Conservation (phyloP, 2,888 invertebrate genomes). For the Isoperla grammatica region DNA sequence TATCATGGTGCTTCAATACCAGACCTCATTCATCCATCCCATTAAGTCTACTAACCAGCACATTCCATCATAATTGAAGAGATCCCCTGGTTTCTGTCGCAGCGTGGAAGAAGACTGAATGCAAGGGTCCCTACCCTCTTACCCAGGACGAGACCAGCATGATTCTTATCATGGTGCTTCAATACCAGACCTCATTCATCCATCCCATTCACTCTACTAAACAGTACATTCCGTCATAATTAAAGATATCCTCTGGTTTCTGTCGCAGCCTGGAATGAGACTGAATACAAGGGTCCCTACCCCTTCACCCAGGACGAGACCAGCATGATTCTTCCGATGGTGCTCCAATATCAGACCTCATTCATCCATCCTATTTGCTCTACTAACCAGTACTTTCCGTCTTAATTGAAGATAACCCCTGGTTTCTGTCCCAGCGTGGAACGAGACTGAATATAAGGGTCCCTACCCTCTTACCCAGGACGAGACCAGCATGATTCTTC, state of each 20-base stretch:
- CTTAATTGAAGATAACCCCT: too few relatives aligned
- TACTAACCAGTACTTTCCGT: too few relatives aligned
- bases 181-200: slow-evolving; percentile 94
- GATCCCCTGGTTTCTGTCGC: too few relatives aligned
- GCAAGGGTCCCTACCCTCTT: slow-evolving; percentile 67
- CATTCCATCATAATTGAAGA: too few relatives aligned
- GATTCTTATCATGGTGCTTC: slow-evolving; percentile 95
- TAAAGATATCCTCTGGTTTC: too few relatives aligned
- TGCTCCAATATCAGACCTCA: slow-evolving; percentile 93
- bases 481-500: slow-evolving; percentile 91
- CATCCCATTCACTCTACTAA: too few relatives aligned
- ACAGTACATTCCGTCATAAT: too few relatives aligned
- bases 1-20: slow-evolving; percentile 93
- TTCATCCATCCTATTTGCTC: too few relatives aligned
- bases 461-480: slow-evolving; percentile 65
- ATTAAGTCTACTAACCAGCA: too few relatives aligned
- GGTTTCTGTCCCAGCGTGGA: too few relatives aligned
- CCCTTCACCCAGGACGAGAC: slow-evolving; percentile 72
- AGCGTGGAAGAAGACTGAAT: slow-evolving; percentile 96
- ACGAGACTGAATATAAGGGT: slow-evolving; percentile 81
- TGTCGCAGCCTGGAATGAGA: slow-evolving; percentile 88
- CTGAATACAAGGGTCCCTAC: slow-evolving; percentile 70
- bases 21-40: too few relatives aligned
- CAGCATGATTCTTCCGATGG: slow-evolving; percentile 95
- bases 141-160: slow-evolving; percentile 78